Evolutionary conservation across 2,113 vertebrate species (phyloP), one percentile per base, ranked within the genome.

Genomic region (Dipodomys spectabilis): DNA sequence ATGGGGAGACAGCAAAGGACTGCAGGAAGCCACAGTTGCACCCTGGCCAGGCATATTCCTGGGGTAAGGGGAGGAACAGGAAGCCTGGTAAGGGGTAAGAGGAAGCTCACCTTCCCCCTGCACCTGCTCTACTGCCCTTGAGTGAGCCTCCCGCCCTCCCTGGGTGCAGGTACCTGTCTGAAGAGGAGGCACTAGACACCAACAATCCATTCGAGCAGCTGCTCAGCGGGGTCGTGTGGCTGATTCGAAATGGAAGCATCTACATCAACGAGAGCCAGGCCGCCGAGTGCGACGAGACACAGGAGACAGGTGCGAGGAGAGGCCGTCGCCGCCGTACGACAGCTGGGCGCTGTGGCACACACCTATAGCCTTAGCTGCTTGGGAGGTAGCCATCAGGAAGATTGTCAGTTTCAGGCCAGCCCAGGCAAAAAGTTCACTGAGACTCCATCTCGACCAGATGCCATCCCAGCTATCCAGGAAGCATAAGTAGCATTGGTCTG

Each of bases 141-240:
- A 67, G 74, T 78, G 90, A 96, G 45, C 64, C 44, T 23, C 62
- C 72, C 39, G 3, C n/a, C n/a, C 65, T 57, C 86, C 73, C 91
- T 86, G 74, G 94, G 53, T 79, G 90, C 95, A 99, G 99, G 45
- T 99, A 99, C 97, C 98, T 99, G 64, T 99, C 99, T 0, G 98
- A 99, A 95, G 98, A 99, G 0, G 99, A 99, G 0, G 98, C 99
- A 12, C 85, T 98, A 97, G 98, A 99, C 71, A 49, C 97, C 25
- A 97, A 97, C 39, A 99, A 99, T 94, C 99, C 99, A 0, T 99
- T 99, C 79, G 98, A 99, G 90, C 99, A 99, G 98, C 98, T 99
- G 27, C 97, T 99, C 94, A 99, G 99, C 0, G 99, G 99, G 0
- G 99, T 99, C 2, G 98, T 99, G 57, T 99, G 99, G 99, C 98